Percentiles rank a stretch among this genome's conserved stretches.
These are phyloP conservation scores for Pheucticus melanocephalus DNA, from an alignment of 2,113 vertebrate genomes.

Conservation along the genomic window DNA sequence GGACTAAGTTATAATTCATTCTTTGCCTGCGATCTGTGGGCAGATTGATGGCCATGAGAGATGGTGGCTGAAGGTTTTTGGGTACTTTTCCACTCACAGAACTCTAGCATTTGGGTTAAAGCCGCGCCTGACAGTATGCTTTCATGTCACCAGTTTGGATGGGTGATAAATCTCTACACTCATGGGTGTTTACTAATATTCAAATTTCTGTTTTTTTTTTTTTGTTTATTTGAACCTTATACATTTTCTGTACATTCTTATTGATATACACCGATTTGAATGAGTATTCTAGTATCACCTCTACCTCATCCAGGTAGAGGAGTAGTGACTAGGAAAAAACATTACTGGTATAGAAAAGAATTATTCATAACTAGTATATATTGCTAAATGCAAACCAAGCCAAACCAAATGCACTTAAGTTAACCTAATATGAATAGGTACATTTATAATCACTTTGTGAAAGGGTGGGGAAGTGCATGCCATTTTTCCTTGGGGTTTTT, in stretches of 20 bases:
- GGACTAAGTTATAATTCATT: background rate
- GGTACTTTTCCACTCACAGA: background rate
- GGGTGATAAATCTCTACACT: background rate
- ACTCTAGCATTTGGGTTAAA: background rate
- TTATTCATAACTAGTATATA: background rate
- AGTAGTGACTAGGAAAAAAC: background rate
- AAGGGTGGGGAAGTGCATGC: background rate
- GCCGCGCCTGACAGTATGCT: background rate
- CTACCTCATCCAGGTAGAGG: background rate
- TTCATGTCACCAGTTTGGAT: background rate
- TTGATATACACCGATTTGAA: background rate
- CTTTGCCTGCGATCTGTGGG: background rate
- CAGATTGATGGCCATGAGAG: background rate
- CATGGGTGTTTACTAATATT: background rate
- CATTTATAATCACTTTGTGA: conserved; percentile 21
- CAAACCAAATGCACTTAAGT: background rate
- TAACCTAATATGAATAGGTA: conserved; percentile 1
- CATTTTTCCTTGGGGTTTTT: conserved; percentile 4
- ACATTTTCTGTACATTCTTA: background rate
- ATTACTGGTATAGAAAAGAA: background rate
- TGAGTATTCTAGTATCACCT: background rate
- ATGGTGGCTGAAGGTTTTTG: background rate
- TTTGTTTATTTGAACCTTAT: background rate
- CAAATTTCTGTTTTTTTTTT: background rate
- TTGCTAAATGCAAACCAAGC: background rate